These are phyloP conservation scores for Drosophila melanica DNA, from an alignment of 1,140 invertebrate genomes.

Conservation along the genomic window DNA sequence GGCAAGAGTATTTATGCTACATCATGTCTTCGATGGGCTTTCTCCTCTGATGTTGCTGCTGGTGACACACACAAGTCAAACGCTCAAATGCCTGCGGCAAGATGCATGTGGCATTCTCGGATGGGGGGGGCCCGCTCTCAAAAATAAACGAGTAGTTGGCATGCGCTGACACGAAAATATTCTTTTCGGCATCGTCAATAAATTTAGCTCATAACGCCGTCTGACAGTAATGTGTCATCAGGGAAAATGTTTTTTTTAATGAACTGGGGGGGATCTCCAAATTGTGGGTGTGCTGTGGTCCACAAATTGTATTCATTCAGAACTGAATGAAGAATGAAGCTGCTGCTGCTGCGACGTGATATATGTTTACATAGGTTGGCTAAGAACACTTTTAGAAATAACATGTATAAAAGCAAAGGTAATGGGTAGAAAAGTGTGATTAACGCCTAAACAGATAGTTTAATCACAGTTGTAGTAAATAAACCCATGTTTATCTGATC, in stretches of 20 bases:
- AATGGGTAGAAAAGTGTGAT: no score
- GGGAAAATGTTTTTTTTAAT: constrained; percentile 75
- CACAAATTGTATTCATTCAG: constrained; percentile 28
- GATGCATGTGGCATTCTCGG: constrained; percentile 65
- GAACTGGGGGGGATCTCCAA: constrained; percentile 43
- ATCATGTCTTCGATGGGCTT: constrained; percentile 20
- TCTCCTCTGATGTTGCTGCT: constrained; percentile 17
- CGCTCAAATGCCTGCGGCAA: constrained; percentile 50
- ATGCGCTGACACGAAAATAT: constrained; percentile 71
- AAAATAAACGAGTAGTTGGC: constrained; percentile 63
- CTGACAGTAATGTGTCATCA: constrained; percentile 80
- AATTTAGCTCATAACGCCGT: constrained; percentile 77
- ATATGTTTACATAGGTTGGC: neutral
- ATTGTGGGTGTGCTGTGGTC: constrained; percentile 46
- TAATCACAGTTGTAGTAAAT: no score
- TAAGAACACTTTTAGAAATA: neutral
- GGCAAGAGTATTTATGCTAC: constrained; percentile 43
- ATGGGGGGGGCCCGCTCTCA: constrained; percentile 15
- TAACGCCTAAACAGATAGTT: no score
- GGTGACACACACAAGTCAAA: constrained; percentile 60
- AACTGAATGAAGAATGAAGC: constrained; percentile 24
- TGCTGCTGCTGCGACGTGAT: constrained; percentile 23
- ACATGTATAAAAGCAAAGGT: no score
- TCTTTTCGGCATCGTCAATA: constrained; percentile 67
- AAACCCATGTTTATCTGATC: no score